These are phyloP conservation scores for Arrhopalites spinosus DNA, from an alignment of 2,888 invertebrate species.

Conservation along the genomic window DNA sequence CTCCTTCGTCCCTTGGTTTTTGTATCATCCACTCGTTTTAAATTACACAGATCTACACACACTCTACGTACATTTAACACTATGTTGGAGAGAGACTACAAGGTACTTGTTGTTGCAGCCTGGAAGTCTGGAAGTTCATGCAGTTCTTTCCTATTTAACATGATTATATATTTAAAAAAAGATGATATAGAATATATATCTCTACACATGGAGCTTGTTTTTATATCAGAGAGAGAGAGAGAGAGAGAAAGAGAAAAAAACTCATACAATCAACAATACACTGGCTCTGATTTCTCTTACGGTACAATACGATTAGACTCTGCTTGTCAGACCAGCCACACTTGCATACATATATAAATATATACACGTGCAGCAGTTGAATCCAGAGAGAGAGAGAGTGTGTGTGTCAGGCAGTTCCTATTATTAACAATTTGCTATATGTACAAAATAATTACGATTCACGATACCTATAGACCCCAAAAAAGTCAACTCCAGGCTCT, in stretches of 20 bases:
- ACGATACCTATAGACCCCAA: neutral
- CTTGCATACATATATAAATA: neutral
- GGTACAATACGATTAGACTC: slow-evolving; percentile 7
- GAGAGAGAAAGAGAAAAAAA: neutral
- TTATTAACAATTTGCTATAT: slow-evolving; percentile 30
- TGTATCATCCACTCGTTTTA: too few species aligned
- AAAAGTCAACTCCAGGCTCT: neutral
- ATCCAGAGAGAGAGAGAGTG: neutral
- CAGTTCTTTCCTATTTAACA: too few species aligned
- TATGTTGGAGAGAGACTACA: too few species aligned
- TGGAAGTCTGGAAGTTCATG: slow-evolving; percentile 5
- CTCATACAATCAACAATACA: slow-evolving; percentile 8
- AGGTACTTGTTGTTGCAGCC: neutral
- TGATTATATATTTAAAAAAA: too few species aligned
- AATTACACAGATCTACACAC: too few species aligned
- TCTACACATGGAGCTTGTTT: neutral
- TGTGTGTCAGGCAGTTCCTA: slow-evolving; percentile 3
- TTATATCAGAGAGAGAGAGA: neutral
- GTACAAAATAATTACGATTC: slow-evolving; percentile 29
- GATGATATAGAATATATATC: neutral
- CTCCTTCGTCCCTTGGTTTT: too few species aligned
- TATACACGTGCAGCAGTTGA: too few species aligned
- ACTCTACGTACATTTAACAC: too few species aligned
- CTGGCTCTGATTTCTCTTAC: slow-evolving; percentile 3
- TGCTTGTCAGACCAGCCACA: slow-evolving; percentile 4